Conservation (phyloP, 2,113 vertebrate genomes). For the Caranx melampygus region DNA sequence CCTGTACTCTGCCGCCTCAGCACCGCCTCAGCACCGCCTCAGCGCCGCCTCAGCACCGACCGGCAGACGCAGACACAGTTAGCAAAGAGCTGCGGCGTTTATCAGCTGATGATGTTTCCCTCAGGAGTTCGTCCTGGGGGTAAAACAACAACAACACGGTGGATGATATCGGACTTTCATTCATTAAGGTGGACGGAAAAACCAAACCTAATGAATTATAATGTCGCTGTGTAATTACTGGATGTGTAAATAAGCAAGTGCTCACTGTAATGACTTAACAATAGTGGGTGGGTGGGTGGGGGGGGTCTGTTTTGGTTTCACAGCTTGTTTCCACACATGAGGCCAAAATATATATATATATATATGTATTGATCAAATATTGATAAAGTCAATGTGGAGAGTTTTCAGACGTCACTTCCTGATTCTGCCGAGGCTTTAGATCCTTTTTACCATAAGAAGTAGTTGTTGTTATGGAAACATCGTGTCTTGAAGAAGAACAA, state of each 20-base stretch:
- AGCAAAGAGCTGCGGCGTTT: background rate
- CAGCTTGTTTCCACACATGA: background rate
- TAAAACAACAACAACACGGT: background rate
- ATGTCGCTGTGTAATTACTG: background rate
- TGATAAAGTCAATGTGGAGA: too few species aligned
- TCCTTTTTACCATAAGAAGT: too few species aligned
- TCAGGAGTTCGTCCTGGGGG: background rate
- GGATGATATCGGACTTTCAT: background rate
- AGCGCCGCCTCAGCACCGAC: background rate
- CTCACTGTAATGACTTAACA: background rate
- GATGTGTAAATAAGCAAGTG: background rate
- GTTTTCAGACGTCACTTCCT: too few species aligned
- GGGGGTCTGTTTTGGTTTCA: background rate
- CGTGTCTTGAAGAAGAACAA: slow-evolving; percentile 42
- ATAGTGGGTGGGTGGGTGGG: too few species aligned
- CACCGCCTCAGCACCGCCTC: background rate
- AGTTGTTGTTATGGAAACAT: slow-evolving; percentile 34
- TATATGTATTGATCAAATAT: too few species aligned
- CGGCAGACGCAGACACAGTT: background rate
- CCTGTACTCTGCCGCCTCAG: background rate
- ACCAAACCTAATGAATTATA: background rate
- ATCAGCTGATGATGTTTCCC: background rate
- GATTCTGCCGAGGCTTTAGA: too few species aligned
- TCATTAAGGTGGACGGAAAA: background rate
- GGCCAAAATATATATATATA: too few species aligned